These are phyloP conservation scores for Naso thynnoides DNA, from an alignment of 2,797 vertebrate genomes.

Conservation along the genomic window DNA sequence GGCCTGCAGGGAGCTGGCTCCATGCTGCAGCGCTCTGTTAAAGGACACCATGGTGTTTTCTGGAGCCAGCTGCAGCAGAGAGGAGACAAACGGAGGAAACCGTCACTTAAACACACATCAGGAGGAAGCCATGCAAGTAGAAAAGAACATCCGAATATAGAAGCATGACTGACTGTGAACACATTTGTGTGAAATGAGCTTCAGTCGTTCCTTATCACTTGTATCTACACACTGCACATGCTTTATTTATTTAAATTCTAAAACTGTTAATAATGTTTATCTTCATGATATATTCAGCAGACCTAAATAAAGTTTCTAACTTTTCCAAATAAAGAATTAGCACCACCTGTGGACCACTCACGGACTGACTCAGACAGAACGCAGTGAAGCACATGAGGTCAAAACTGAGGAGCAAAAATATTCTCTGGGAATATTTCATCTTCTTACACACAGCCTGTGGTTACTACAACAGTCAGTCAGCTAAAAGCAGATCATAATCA, in stretches of 20 bases:
- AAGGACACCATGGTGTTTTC: constrained; percentile 98
- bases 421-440: neutral
- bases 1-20: constrained; percentile 88
- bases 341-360: neutral
- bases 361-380: neutral
- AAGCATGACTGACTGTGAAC: neutral
- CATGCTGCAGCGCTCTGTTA: constrained; percentile 92
- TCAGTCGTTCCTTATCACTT: neutral
- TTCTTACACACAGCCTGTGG: neutral
- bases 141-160: neutral
- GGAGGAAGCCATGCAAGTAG: neutral
- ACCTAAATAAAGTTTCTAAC: no score
- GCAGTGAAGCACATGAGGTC: no score
- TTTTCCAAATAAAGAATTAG: neutral
- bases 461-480: neutral
- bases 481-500: no score
- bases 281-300: no score
- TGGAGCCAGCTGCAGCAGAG: constrained; percentile 88
- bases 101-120: constrained; percentile 28
- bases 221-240: neutral
- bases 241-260: neutral
- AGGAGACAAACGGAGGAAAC: constrained; percentile 16
- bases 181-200: neutral
- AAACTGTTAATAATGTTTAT: neutral
- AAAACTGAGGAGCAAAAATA: no score